Evolutionary conservation across 2,113 vertebrate species (phyloP).

Genomic region (Melanerpes aurifrons): DNA sequence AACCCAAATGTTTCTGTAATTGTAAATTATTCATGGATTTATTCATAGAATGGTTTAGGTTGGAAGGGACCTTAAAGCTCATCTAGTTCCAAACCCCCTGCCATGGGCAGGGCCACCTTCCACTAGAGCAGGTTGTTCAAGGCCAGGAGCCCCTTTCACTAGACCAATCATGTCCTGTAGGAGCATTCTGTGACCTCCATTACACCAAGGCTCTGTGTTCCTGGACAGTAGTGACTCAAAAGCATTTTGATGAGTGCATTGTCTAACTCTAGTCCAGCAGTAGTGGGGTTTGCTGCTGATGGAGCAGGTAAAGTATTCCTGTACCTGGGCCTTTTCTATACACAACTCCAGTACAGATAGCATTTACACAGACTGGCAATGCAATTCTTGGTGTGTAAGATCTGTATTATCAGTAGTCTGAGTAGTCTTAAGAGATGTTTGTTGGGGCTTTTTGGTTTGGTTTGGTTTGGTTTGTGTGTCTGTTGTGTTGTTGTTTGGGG

Average conservation of each 20-base stretch:
- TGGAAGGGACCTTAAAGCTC: too few relatives aligned
- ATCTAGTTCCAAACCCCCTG: too few relatives aligned
- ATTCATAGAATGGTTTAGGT: too few relatives aligned
- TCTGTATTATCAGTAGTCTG: neutral
- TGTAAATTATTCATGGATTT: neutral
- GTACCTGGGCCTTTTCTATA: neutral
- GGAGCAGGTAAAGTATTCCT: neutral
- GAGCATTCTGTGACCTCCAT: neutral
- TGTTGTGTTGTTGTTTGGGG: neutral
- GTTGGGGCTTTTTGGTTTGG: neutral
- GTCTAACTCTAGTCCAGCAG: neutral
- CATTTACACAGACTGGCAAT: neutral
- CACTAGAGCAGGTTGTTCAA: too few relatives aligned
- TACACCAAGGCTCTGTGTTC: neutral
- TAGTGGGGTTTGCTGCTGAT: neutral
- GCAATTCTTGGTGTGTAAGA: neutral
- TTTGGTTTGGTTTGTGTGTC: too few relatives aligned
- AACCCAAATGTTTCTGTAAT: accelerated
- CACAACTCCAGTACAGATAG: neutral
- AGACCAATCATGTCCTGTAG: neutral
- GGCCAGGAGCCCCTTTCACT: too few relatives aligned
- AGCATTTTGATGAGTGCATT: neutral
- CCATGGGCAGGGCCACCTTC: too few relatives aligned
- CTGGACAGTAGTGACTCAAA: neutral
- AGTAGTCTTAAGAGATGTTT: neutral